Base-by-base conservation (phyloP, 2,888 invertebrate genomes). In the Sinhomidia bicolor region DNA sequence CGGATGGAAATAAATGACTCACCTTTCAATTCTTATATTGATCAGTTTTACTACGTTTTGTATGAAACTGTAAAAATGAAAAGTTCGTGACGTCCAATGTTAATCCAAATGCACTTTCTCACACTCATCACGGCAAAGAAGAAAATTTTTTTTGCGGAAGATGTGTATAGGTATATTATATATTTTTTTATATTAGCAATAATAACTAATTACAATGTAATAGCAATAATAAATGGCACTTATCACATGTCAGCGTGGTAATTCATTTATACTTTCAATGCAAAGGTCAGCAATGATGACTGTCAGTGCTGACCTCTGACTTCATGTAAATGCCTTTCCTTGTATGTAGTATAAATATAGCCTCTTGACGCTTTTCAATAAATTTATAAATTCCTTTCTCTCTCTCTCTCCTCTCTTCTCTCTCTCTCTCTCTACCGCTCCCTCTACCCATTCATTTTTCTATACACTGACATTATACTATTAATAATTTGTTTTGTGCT, bases 161-260 rank as follows among this genome's bases (percentile, higher is more conserved):
- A 17, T 47, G 4, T 26, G 23, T 23, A 9, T 44, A 41, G 17
- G 5, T 14, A 54, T 54, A 36, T n/a, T 36, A 54, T 54, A 54
- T 54, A 54, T n/a, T n/a, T n/a, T n/a, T n/a, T n/a, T n/a, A n/a
- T n/a, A 47, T 17, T 54, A 54, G 17, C 29, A 10, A n/a, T n/a
- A 68, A 17, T 51, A 74, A 44, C 26, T 74, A 74, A 51, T 74
- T 74, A 74, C 44, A 74, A 74, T 47, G 36, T 74, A 20, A 62
- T 62, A 29, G 32, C n/a, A 74, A 51, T 76, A 79, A 83, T 76
- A 79, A 83, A 88, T 88, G 88, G 88, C 88, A 88, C 88, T 83
- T 88, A 88, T 88, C 88, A 88, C 88, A 88, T 88, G 83, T 84
- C 79, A 88, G 54, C 83, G 84, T 84, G 88, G 83, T 88, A 88